Base-by-base conservation (phyloP, 1,140 invertebrate species). In the Orchesella cincta region DNA sequence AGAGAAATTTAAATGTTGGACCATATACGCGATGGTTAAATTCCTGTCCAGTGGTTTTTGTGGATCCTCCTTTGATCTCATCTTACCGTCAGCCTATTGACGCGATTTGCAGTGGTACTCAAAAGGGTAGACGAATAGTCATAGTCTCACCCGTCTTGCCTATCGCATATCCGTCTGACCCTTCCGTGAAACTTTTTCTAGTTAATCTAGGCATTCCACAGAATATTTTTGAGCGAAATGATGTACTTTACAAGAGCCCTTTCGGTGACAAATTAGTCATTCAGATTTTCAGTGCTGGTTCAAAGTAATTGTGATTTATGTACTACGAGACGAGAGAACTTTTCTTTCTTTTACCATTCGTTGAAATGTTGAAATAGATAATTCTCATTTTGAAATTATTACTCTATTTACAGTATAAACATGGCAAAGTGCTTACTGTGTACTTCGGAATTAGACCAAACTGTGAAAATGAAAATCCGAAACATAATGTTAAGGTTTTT, bases 241-340 rank as follows among this genome's bases (percentile, higher is more conserved):
- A 51, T 26, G 79, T 78, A 2, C 23, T 67, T 26, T 81, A 75
- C 34, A 76, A 72, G 36, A 81, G 79, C 57, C 77, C 77, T n/a
- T 81, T 78, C 34, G 79, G 79, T 29, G 79, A 78, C 35, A 81
- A 81, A 54, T 67, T 81, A 26, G 54, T 75, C 62, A 70, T 81
- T 39, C 79, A 76, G 64, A 54, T 81, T 33, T 81, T 81, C 23
- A 33, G 62, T 14, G 33, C 26, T 76, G 14, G 23, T 74, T 57
- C 52, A 26, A 74, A 74, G 33, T 39, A 74, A 73, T 28, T 39
- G 12, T 71, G 34, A 71, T 12, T 31, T n/a, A n/a, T n/a, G n/a
- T n/a, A n/a, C n/a, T n/a, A n/a, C n/a, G n/a, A n/a, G n/a, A n/a
- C n/a, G n/a, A n/a, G n/a, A n/a, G n/a, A n/a, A n/a, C n/a, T n/a